Base-by-base conservation (phyloP, 2,797 vertebrate species). In the Sylvia borin region DNA sequence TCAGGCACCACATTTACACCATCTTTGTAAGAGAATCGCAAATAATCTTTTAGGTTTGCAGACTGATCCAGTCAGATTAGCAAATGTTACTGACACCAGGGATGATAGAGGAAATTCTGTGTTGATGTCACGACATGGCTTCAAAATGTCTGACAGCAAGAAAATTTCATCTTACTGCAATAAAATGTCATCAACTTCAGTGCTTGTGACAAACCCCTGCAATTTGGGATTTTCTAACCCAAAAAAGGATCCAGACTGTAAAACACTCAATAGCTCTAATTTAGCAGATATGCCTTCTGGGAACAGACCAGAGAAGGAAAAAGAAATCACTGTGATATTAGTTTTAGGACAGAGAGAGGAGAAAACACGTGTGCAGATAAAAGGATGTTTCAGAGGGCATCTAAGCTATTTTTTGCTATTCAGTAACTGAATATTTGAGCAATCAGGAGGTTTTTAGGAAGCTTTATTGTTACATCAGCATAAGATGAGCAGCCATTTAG, bases 261-360 rank as follows among this genome's bases (percentile, higher is more conserved):
- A 90, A 84, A 43, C 19, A 32, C n/a, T 79, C 0, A 0, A 47
- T 8, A 68, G 32, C 6, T 70, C 0, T 58, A 18, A 73, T 78
- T 68, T 29, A 72, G 19, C 15, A 85, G 70, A 62, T 11, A 25
- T 16, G 1, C 2, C 11, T 61, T 24, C 36, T 42, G 51, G 27
- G 13, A n/a, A 18, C 13, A 45, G 47, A n/a, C 24, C 34, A 68
- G 10, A 25, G 20, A 65, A 68, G 31, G 24, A 38, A 86, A 86
- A 77, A 42, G 3, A 79, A 83, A 21, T 27, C 11, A 31, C 13
- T 71, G 12, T 17, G 58, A 32, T 20, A 51, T 24, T 53, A 21
- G 14, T 3, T 87, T 70, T 81, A 84, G 54, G 58, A 47, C 34
- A 78, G 65, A 64, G 20, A 84, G 15, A 21, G 21, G 45, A 64